Base-by-base conservation (phyloP, 2,888 invertebrate species). In the Copidosoma aretas region DNA sequence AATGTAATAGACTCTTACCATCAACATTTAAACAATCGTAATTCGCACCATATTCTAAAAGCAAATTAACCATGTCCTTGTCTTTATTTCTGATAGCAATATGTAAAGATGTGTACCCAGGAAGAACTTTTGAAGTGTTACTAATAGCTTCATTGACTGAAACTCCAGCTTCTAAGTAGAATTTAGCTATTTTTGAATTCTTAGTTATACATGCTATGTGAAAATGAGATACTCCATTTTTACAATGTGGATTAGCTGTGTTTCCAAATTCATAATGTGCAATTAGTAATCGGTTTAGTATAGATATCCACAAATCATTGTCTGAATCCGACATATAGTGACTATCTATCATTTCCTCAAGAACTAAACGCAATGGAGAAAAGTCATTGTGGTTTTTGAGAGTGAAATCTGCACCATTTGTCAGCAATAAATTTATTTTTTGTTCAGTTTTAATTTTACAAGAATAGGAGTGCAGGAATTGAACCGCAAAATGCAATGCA, bases 321-420 rank as follows among this genome's bases (percentile, higher is more conserved):
- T 32, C 32, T 32, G 32, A 32, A n/a, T n/a, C n/a, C n/a, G n/a
- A n/a, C n/a, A n/a, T n/a, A n/a, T n/a, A n/a, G n/a, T n/a, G n/a
- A n/a, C n/a, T n/a, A n/a, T n/a, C n/a, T n/a, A 32, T 32, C 32
- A 32, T 17, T 46, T 17, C 12, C 15, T 15, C 17, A 46, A 46
- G 12, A 15, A 17, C 43, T 12, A 46, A 46, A 3, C 14, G 17
- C 14, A 46, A 17, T 46, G 43, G 43, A 46, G 43, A 15, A 46
- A 14, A 46, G 17, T 12, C 12, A 12, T 46, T 46, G 2, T 17
- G 14, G 12, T 12, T 46, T 46, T 46, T 14, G 12, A 46, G 14
- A 22, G n/a, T 8, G 3, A 46, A 46, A 25, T 57, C 43, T 46
- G 43, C 43, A 59, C 87, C 57, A 88, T 88, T 12, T 8, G 2